Evolutionary conservation across 2,113 vertebrate species (phyloP), one percentile per base, ranked within the genome.

Genomic region (Colossoma macropomum): DNA sequence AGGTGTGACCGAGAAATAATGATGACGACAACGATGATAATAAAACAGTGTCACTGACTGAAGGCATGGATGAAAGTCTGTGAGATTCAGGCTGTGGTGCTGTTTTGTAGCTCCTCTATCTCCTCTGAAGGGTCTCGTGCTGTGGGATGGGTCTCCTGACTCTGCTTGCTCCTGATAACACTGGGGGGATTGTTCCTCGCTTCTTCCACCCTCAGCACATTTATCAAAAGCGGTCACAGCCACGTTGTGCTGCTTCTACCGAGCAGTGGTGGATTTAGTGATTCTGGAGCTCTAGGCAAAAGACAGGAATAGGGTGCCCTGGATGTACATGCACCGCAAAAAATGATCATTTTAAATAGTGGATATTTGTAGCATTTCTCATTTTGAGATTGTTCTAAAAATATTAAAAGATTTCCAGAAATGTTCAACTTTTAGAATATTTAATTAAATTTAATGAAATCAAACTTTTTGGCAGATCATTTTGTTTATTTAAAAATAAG

Each of bases 101-200:
- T 15, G 32, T 30, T 68, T 27, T 15, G 21, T 15, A 21, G 23
- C 62, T 27, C 10, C 63, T 28, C 17, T 32, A 4, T 66, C 1
- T 16, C 66, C 32, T 21, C 54, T 23, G 54, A n/a, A 59, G 54
- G n/a, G 54, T 8, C 54, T 23, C 54, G 19, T 59, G 34, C 82
- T 75, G 75, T 86, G 78, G 54, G 4, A 89, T 52, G 83, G 80
- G 48, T 30, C 88, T 81, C 80, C 38, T 65, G 81, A 87, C 75
- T 89, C 75, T 86, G 86, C 84, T 91, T 87, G 84, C 71, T 88
- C 80, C 91, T 86, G 92, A 93, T 92, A 93, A 92, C 91, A 90
- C 86, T 87, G 85, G 66, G 85, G 74, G 83, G 92, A 92, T 90
- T 91, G 90, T 92, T 90, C 88, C 85, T 88, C 45, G 23, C 70